Base-by-base conservation (phyloP, 2,797 vertebrate genomes). In the Falco naumanni region DNA sequence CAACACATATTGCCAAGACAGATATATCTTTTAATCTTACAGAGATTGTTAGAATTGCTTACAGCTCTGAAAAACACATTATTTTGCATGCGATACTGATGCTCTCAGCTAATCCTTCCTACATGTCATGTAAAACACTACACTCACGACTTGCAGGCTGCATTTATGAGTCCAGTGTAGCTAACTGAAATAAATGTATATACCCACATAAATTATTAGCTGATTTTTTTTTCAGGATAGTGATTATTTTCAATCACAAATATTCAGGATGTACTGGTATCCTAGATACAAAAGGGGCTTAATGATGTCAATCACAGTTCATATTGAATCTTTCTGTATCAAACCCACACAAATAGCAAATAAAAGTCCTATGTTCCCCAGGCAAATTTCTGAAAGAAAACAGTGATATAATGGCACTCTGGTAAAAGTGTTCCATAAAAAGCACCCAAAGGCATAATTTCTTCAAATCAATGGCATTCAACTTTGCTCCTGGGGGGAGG, bases 401-500 rank as follows among this genome's bases (percentile, higher is more conserved):
- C 59, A 93, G 48, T 77, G 60, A 91, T 93, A 93, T 84, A 95
- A 94, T 90, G 5, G 12, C 48, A 80, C 34, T 91, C 51, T 74
- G 85, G 84, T 63, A 84, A 79, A 81, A 76, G 57, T 0, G 9
- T 93, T 95, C 66, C 65, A 91, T 80, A 90, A 79, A 93, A 93
- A 91, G 37, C 56, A 75, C 66, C 39, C 68, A 82, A 80, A 91
- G 80, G 63, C 77, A 77, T 95, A 89, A 96, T 97, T 96, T 95
- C 51, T 80, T 95, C 29, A 93, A 96, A 96, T 95, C 90, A 95
- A 87, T 61, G 59, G 41, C 57, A 91, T 94, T 95, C 66, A 74
- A 51, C 66, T 66, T 82, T 66, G 50, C 50, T 90, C 80, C 77
- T 81, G 70, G 47, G 14, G 34, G 34, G 34, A 34, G 9, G 51